Evolutionary conservation across 1,140 invertebrate species (phyloP).

Genomic region (Drosophila yakuba): DNA sequence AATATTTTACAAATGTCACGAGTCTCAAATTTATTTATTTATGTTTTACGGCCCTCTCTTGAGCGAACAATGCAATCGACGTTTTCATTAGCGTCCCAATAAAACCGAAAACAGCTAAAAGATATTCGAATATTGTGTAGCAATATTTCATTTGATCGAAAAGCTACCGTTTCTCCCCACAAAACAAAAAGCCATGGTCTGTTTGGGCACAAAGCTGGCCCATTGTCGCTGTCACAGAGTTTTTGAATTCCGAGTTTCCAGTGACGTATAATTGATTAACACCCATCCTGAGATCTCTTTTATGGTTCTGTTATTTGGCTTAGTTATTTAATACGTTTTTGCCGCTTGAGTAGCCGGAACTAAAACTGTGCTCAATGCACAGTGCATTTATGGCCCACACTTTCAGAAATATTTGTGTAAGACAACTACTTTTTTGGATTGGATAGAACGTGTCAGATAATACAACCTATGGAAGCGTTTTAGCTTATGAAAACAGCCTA

Average conservation of each 20-base stretch:
- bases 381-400: slow-evolving; percentile 25
- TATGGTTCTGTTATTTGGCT: slow-evolving; percentile 67
- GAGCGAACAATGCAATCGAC: slow-evolving; percentile 54
- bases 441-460: too few relatives aligned
- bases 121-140: slow-evolving; percentile 68
- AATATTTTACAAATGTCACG: slow-evolving; percentile 79
- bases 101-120: slow-evolving; percentile 42
- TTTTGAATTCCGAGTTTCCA: slow-evolving; percentile 50
- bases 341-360: slow-evolving; percentile 72
- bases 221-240: slow-evolving; percentile 44
- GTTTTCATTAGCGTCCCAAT: slow-evolving; percentile 70
- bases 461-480: too few relatives aligned
- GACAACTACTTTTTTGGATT: too few relatives aligned
- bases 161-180: slow-evolving; percentile 66
- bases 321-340: slow-evolving; percentile 65
- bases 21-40: slow-evolving; percentile 77
- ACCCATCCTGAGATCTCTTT: slow-evolving; percentile 38
- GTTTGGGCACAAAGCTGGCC: slow-evolving; percentile 60
- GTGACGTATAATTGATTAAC: slow-evolving; percentile 66
- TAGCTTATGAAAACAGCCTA: too few relatives aligned
- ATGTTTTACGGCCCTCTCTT: slow-evolving; percentile 70
- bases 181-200: slow-evolving; percentile 51
- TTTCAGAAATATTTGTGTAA: slow-evolving; percentile 7
- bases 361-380: slow-evolving; percentile 33
- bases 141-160: slow-evolving; percentile 78